Percentiles rank a stretch among this genome's conserved stretches.
Evolutionary conservation across 2,888 invertebrate genomes (phyloP).

Genomic region (Hemicrepidius hirtus): DNA sequence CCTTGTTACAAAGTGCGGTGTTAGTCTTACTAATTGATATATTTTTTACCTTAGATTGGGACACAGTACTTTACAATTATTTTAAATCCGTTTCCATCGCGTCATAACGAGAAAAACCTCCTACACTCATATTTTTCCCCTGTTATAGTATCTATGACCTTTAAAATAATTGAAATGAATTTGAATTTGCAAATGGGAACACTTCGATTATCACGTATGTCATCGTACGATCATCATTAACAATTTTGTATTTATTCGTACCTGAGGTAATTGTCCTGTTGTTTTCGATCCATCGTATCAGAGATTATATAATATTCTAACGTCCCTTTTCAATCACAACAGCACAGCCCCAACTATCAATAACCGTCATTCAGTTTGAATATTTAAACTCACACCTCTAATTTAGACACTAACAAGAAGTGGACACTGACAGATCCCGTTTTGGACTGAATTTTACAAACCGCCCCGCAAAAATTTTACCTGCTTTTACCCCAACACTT

Average conservation of each 20-base stretch:
- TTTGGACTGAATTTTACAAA: slow-evolving; percentile 35
- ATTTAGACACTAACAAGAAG: slow-evolving; percentile 16
- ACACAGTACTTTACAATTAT: not conserved
- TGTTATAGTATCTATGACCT: too few relatives aligned
- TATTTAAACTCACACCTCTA: not conserved
- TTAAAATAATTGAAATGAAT: too few relatives aligned
- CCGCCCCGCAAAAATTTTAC: slow-evolving; percentile 39
- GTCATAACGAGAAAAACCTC: too few relatives aligned
- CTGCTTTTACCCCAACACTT: slow-evolving; percentile 40
- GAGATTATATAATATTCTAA: not conserved
- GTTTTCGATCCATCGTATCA: too few relatives aligned
- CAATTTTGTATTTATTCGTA: too few relatives aligned
- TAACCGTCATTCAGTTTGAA: slow-evolving; percentile 2
- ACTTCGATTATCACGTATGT: too few relatives aligned
- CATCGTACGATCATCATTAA: too few relatives aligned
- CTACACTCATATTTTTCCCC: too few relatives aligned
- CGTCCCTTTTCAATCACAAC: not conserved
- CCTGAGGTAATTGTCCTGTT: too few relatives aligned
- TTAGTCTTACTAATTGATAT: slow-evolving; percentile 6
- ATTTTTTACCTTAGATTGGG: not conserved
- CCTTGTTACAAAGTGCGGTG: slow-evolving; percentile 3
- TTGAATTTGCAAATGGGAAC: too few relatives aligned
- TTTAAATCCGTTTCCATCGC: too few relatives aligned
- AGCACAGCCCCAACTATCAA: not conserved
- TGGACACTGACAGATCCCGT: slow-evolving; percentile 37